Base-by-base conservation (phyloP, 1,140 invertebrate species). In the Belonocnema kinseyi region DNA sequence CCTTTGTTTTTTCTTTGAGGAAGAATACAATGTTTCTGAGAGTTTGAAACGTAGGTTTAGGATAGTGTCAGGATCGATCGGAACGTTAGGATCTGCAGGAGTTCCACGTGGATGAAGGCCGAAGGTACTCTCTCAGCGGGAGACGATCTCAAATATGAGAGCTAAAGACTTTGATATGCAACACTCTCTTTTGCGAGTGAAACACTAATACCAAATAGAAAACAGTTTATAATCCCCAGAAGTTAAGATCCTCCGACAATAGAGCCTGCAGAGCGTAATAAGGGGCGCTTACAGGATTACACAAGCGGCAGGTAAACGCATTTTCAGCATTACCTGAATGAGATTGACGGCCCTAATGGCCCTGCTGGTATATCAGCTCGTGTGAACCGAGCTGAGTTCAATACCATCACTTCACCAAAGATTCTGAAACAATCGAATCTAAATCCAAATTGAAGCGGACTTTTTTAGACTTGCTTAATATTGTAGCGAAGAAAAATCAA, bases 211-310 rank as follows among this genome's bases (percentile, higher is more conserved):
- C 82, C 77, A 83, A 83, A 85, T 86, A 86, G 83, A 83, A 85
- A 89, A 88, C 81, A 89, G 86, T 87, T 90, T 87, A 85, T 89
- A 89, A 90, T 89, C 88, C 85, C 81, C 75, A 89, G 82, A 90
- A 90, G 89, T 90, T 90, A 90, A 90, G 88, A 90, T 86, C 77
- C 51, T 13, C 54, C 81, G 81, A 88, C 86, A 90, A 90, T 88
- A 78, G 85, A 75, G 73, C 77, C 81, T 79, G 83, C 84, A 84
- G 83, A 89, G 89, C 89, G 89, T 90, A 87, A 88, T 88, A 89
- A 85, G 87, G 88, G 86, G 83, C 84, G 85, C 85, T 89, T 88
- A 89, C 83, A 87, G 89, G 89, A 90, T 90, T 90, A 90, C 80
- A 78, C 70, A 79, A 54, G 66, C 78, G 74, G 46, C 80, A 88